Evolutionary conservation across 2,797 vertebrate genomes (phyloP).

Genomic region (Mareca penelope): DNA sequence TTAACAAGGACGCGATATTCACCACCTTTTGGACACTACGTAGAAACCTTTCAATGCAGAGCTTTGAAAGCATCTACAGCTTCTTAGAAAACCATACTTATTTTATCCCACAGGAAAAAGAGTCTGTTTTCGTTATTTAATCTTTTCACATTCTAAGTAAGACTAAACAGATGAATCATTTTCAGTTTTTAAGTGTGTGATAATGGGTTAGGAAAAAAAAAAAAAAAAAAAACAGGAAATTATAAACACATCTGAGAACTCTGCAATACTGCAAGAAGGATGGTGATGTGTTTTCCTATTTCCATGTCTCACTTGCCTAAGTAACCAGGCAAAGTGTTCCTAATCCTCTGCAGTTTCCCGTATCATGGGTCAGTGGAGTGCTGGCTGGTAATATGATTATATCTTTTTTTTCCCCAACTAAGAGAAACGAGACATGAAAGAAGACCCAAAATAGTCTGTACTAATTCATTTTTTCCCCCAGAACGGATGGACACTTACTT

Average conservation of each 20-base stretch:
- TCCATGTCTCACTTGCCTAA: neutral
- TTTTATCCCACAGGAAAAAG: neutral
- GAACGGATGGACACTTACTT: rapidly evolving
- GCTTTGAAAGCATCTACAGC: neutral
- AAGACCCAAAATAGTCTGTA: neutral
- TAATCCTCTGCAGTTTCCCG: neutral
- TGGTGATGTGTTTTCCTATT: neutral
- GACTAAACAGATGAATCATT: neutral
- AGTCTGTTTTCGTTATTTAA: neutral
- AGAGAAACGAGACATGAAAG: neutral
- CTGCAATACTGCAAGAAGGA: neutral
- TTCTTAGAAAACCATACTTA: neutral
- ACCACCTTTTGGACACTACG: neutral
- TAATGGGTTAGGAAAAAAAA: neutral
- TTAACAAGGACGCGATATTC: neutral
- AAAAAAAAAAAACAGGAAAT: neutral
- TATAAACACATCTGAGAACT: neutral
- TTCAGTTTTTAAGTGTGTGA: neutral
- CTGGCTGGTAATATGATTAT: neutral
- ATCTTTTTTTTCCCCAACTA: neutral
- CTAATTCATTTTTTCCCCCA: neutral
- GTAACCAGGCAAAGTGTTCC: neutral
- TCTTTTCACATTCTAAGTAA: neutral
- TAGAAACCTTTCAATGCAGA: neutral
- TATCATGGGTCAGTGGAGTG: neutral